phyloP scores from a whole-genome alignment of 1,140 invertebrate genomes.

The Procambarus virginalis region DNA sequence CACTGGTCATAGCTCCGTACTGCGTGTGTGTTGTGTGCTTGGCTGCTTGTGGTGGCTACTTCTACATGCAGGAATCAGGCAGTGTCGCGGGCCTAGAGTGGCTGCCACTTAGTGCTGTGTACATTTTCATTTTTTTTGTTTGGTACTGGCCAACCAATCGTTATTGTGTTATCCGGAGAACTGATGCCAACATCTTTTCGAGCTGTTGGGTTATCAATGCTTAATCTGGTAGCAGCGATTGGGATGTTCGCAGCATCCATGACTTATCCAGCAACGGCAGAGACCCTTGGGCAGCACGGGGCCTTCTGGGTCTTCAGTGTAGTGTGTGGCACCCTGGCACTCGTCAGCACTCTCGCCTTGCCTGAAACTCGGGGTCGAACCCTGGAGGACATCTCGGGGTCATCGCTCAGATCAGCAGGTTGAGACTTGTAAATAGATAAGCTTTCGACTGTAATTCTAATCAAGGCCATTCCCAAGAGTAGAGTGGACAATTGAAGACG shows the following conservation, averaged over 20 bases:
- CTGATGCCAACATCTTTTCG: slow-evolving; percentile 22
- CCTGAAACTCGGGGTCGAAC: slow-evolving; percentile 27
- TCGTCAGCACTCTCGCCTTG: background rate
- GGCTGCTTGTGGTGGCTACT: background rate
- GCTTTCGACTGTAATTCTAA: too few relatives aligned
- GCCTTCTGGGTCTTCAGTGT: background rate
- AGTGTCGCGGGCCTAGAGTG: background rate
- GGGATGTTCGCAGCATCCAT: background rate
- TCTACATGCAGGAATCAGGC: background rate
- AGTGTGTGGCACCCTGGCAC: background rate
- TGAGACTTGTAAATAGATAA: too few relatives aligned
- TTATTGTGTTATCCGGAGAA: slow-evolving; percentile 1
- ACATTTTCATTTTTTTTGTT: background rate
- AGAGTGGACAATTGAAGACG: too few relatives aligned
- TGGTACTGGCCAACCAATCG: background rate
- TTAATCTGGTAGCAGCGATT: background rate
- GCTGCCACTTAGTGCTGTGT: background rate
- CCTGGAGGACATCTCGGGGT: slow-evolving; percentile 12
- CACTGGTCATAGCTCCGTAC: background rate
- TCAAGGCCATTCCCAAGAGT: too few relatives aligned
- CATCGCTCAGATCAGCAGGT: too few relatives aligned
- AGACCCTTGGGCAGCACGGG: background rate
- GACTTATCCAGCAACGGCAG: background rate
- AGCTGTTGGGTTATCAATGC: background rate
- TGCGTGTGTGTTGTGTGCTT: background rate